Conservation (phyloP, 2,888 invertebrate genomes). For the Acholoe squamosa region DNA sequence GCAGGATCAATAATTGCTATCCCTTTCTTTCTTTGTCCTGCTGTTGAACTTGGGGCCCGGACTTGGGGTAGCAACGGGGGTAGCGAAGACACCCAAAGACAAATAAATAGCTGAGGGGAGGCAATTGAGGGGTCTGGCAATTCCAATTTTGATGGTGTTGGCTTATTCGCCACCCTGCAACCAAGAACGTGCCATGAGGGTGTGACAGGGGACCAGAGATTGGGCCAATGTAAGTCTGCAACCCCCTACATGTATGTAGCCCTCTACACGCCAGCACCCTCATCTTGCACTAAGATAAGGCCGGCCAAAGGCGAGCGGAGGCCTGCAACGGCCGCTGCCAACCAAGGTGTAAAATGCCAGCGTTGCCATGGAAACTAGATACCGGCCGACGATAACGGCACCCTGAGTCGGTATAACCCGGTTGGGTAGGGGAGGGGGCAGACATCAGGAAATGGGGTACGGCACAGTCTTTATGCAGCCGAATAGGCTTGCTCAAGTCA, state of each 20-base stretch:
- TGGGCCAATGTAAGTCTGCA: background rate
- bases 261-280: background rate
- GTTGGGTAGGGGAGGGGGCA: background rate
- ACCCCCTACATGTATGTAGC: background rate
- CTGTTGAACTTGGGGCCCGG: too few relatives aligned
- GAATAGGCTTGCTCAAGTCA: too few relatives aligned
- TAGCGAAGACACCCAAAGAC: too few relatives aligned
- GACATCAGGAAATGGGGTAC: conserved; percentile 3
- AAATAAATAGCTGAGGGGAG: too few relatives aligned
- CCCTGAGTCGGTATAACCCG: conserved; percentile 17
- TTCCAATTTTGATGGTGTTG: too few relatives aligned
- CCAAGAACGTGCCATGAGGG: background rate
- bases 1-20: too few relatives aligned
- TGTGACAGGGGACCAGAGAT: background rate
- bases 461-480: too few relatives aligned
- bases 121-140: too few relatives aligned
- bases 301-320: background rate
- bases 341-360: conserved; percentile 36
- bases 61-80: too few relatives aligned
- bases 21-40: too few relatives aligned
- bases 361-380: conserved; percentile 49
- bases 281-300: background rate
- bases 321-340: background rate
- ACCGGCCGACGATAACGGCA: background rate
- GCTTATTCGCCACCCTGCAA: too few relatives aligned